Percentiles rank a stretch among this genome's conserved stretches.
phyloP scores from a whole-genome alignment of 2,113 vertebrate species.

The Corythornis cristatus region DNA sequence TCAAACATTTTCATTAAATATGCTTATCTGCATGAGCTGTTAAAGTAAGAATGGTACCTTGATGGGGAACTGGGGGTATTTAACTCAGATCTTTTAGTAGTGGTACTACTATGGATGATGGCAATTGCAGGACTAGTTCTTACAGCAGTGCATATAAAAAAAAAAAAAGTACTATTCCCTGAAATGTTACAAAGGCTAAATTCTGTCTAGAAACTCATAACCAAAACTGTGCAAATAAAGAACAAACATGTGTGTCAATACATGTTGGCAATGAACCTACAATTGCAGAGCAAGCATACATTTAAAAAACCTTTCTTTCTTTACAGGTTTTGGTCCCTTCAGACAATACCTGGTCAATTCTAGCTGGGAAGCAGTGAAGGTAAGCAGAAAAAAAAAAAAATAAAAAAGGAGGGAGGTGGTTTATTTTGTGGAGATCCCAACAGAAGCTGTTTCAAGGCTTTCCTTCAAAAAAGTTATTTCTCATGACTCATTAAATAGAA shows the following conservation, averaged over 20 bases:
- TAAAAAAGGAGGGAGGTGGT: not conserved
- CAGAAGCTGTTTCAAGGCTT: not conserved
- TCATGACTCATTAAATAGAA: not conserved
- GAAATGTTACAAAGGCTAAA: not conserved
- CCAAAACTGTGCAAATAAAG: not conserved
- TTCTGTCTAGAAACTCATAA: not conserved
- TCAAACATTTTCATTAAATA: not conserved
- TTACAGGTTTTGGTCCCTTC: constrained; percentile 85
- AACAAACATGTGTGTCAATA: not conserved
- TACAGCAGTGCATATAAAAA: not conserved
- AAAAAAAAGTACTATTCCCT: not conserved
- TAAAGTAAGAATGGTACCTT: not conserved
- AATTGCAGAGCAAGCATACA: not conserved
- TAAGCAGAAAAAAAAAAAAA: constrained; percentile 37
- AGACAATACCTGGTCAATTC: constrained; percentile 82
- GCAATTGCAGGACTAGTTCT: not conserved
- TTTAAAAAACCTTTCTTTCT: constrained; percentile 19
- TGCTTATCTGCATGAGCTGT: not conserved
- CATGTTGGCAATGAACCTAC: not conserved
- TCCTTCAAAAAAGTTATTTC: not conserved
- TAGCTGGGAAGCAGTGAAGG: constrained; percentile 88
- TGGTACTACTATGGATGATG: not conserved
- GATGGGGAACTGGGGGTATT: not conserved
- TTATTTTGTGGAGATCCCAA: not conserved
- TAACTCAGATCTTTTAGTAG: not conserved